phyloP scores from a whole-genome alignment of 2,113 vertebrate genomes.

The Tragelaphus buxtoni region DNA sequence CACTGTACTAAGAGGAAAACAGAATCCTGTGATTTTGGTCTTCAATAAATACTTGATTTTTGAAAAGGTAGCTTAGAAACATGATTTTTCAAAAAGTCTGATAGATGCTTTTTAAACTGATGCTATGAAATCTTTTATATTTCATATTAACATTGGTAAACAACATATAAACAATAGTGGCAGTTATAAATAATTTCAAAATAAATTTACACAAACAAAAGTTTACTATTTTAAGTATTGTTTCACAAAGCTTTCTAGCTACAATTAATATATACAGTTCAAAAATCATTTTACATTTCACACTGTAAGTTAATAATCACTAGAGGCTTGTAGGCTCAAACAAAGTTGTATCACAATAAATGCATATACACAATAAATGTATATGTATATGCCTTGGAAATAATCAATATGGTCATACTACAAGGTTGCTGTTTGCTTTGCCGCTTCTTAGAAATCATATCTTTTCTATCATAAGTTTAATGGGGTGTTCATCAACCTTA shows the following conservation, averaged over 20 bases:
- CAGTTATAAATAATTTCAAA: not conserved
- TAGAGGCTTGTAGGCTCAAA: not conserved
- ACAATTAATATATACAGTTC: not conserved
- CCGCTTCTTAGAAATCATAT: not conserved
- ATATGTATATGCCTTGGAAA: not conserved
- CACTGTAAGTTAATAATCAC: not conserved
- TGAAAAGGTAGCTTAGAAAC: not conserved
- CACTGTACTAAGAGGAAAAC: not conserved
- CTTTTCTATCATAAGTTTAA: not conserved
- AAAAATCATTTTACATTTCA: not conserved
- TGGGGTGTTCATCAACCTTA: not conserved
- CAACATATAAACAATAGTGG: not conserved
- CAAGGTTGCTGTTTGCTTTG: not conserved
- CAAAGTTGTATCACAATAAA: not conserved
- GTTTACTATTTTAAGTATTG: not conserved
- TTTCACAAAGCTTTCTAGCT: not conserved
- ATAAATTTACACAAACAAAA: not conserved
- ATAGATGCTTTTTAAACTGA: not conserved
- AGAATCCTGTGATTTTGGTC: not conserved
- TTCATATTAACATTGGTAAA: constrained; percentile 4
- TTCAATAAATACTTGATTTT: not conserved
- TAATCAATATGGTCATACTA: not conserved
- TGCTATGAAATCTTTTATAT: not conserved
- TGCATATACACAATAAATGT: not conserved
- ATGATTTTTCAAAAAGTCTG: not conserved